phyloP scores from a whole-genome alignment of 2,888 invertebrate genomes.

The Chymomyza caudatula region DNA sequence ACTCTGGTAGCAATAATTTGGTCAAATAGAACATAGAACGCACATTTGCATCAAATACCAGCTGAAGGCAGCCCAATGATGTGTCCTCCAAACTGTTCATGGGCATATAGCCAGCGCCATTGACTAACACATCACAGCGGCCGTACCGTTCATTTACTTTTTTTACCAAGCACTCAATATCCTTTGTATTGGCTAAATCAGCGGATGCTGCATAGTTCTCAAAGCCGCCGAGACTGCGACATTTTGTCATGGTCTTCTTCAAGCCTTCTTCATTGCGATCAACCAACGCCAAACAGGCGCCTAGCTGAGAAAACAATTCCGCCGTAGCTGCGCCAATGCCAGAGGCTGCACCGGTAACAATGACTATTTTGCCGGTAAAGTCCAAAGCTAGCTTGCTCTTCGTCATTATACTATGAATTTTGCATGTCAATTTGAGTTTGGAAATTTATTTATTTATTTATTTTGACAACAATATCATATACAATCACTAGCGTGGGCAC shows the following conservation, averaged over 20 bases:
- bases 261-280: slow-evolving; percentile 85
- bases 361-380: slow-evolving; percentile 74
- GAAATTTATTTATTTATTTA: slow-evolving; percentile 81
- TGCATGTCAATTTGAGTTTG: not conserved
- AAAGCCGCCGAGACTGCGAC: slow-evolving; percentile 7
- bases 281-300: slow-evolving; percentile 81
- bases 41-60: slow-evolving; percentile 91
- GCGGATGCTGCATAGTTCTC: slow-evolving; percentile 66
- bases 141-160: slow-evolving; percentile 81
- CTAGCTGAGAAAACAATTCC: slow-evolving; percentile 81
- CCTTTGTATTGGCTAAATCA: slow-evolving; percentile 81
- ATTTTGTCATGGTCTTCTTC: slow-evolving; percentile 80
- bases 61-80: slow-evolving; percentile 89
- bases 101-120: slow-evolving; percentile 91
- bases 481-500: slow-evolving; percentile 92
- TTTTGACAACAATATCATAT: not conserved
- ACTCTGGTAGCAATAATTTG: slow-evolving; percentile 89
- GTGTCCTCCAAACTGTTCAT: slow-evolving; percentile 89
- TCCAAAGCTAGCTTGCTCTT: slow-evolving; percentile 18
- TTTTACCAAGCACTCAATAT: slow-evolving; percentile 81
- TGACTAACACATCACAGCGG: slow-evolving; percentile 87
- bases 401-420: not conserved
- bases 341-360: slow-evolving; percentile 83
- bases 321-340: slow-evolving; percentile 86
- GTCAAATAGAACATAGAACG: slow-evolving; percentile 88